phyloP scores from a whole-genome alignment of 2,113 vertebrate species.

The Paraplagusia blochii region DNA sequence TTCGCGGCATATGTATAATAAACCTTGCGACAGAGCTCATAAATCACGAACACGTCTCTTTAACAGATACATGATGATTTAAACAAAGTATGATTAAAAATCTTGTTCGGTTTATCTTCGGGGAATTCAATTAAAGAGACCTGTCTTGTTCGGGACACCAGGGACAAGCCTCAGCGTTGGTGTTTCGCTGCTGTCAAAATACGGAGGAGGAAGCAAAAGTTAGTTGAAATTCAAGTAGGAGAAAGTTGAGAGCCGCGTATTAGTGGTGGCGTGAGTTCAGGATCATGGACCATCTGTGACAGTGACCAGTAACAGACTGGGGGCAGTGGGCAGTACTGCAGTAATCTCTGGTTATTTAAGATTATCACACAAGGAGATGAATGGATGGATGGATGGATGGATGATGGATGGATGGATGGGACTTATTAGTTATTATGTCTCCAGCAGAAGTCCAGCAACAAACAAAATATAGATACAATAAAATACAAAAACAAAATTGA shows the following conservation, averaged over 20 bases:
- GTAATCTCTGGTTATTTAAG: conserved; percentile 29
- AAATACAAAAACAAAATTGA: no score
- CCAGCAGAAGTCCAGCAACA: no score
- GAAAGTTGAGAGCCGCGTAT: no score
- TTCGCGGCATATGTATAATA: conserved; percentile 36
- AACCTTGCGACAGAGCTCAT: conserved; percentile 47
- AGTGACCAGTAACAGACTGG: conserved; percentile 40
- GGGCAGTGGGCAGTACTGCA: conserved; percentile 50
- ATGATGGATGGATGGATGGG: no score
- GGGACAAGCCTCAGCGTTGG: conserved; percentile 28
- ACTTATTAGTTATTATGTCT: no score
- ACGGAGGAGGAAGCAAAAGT: conserved; percentile 2
- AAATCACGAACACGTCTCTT: conserved; percentile 55
- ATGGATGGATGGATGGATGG: no score
- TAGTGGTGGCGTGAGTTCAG: conserved; percentile 50
- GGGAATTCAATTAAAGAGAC: conserved; percentile 49
- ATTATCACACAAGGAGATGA: conserved; percentile 14
- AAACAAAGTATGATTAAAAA: conserved; percentile 59
- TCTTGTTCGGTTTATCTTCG: conserved; percentile 53
- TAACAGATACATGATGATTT: conserved; percentile 61
- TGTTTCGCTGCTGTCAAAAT: conserved; percentile 23
- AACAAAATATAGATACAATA: no score
- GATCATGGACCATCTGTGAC: conserved; percentile 66
- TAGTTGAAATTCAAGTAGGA: conserved; percentile 26
- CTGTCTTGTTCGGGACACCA: conserved; percentile 25